Base-by-base conservation (phyloP, 2,797 vertebrate species). In the Cephalopachus bancanus region DNA sequence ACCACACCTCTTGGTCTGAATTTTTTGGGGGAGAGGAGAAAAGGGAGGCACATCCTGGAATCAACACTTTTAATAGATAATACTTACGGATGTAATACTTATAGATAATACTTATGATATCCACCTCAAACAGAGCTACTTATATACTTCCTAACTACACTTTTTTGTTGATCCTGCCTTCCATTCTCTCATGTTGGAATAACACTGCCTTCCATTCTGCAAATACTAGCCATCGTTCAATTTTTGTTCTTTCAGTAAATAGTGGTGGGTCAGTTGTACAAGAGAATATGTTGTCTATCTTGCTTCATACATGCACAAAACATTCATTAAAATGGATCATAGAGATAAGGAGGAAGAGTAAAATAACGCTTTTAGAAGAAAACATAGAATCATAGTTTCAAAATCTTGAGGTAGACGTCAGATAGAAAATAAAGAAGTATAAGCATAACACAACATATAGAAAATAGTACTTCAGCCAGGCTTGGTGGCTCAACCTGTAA, bases 311-410 rank as follows among this genome's bases (percentile, higher is more conserved):
- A 72, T 10, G 14, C 62, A 91, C 10, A 72, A 51, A 67, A 55
- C 1, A 62, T 30, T 76, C 51, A 81, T 91, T 65, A 60, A 17
- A 86, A 91, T 22, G 65, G 30, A 11, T 71, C 55, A 15, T 20
- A 95, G 49, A 37, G 44, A 33, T 85, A 26, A 86, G 30, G 71
- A 81, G 49, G n/a, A 85, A 95, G 26, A 80, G 59, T 80, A 65
- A 88, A 83, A 74, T 59, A 60, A 89, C 80, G 1, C 5, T 65
- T 62, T 93, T 90, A 96, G 17, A 80, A 72, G 67, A 90, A 64
- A 55, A 93, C 8, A 22, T 49, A 92, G 17, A 30, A 49, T 16
- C 80, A 44, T 81, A 93, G 81, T 44, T 87, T 81, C 10, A 74
- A 37, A 79, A 94, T 79, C 78, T 72, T 89, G 26, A 72, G 16